phyloP scores from a whole-genome alignment of 2,888 invertebrate species.

The Callimorpha dominula region DNA sequence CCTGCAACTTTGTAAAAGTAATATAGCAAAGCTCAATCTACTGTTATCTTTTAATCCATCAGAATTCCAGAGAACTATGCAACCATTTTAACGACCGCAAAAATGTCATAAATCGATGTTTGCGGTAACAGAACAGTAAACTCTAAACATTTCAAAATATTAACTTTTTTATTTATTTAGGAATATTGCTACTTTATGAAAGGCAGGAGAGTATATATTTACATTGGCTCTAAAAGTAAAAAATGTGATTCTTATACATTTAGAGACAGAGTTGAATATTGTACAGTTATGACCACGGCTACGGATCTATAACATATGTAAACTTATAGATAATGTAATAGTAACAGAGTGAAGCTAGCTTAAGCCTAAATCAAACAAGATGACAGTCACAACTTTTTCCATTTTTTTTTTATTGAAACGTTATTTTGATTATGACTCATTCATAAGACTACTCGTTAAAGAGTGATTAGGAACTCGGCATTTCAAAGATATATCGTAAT shows the following conservation, averaged over 20 bases:
- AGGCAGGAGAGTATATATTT: not conserved
- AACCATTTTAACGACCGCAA: constrained; percentile 47
- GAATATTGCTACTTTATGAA: no score
- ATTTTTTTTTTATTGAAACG: no score
- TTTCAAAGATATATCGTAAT: no score
- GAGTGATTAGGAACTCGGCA: no score
- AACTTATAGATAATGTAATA: not conserved
- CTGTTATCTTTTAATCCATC: constrained; percentile 26
- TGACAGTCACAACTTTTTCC: no score
- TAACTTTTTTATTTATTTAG: not conserved
- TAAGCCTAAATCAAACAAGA: not conserved
- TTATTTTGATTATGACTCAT: no score
- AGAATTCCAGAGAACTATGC: constrained; percentile 32
- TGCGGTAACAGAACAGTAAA: constrained; percentile 51
- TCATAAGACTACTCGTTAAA: no score
- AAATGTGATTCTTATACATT: not conserved
- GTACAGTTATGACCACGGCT: not conserved
- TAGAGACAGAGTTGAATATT: not conserved
- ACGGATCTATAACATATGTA: no score
- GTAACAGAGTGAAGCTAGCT: not conserved
- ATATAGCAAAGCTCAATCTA: constrained; percentile 10
- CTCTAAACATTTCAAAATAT: not conserved
- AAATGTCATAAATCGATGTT: constrained; percentile 35
- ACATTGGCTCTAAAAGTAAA: not conserved
- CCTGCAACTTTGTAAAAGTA: constrained; percentile 7